phyloP scores from a whole-genome alignment of 2,797 vertebrate species.

The Ciconia nigra region DNA sequence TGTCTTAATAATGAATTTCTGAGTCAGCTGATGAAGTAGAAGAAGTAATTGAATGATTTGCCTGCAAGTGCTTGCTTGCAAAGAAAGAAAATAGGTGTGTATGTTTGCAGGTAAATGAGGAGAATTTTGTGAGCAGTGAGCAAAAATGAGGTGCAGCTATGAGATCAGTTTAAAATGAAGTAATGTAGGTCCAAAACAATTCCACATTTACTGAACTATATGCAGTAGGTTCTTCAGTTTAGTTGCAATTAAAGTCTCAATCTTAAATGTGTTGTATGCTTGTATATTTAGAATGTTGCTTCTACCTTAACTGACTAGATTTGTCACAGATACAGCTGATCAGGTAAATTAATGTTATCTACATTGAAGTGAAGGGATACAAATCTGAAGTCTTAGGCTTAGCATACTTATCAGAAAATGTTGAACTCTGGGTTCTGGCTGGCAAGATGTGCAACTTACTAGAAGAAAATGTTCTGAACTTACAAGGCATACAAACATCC shows the following conservation, averaged over 20 bases:
- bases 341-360: not conserved
- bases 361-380: not conserved
- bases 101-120: not conserved
- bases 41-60: not conserved
- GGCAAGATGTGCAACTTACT: not conserved
- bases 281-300: not conserved
- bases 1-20: not conserved
- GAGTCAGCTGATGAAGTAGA: not conserved
- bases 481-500: not conserved
- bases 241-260: not conserved
- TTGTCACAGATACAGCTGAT: not conserved
- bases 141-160: constrained; percentile 16
- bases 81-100: not conserved
- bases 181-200: not conserved
- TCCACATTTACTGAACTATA: not conserved
- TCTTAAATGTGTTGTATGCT: not conserved
- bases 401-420: too few species aligned
- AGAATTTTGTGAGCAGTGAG: not conserved
- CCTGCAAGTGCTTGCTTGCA: constrained; percentile 22
- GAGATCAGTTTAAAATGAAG: not conserved
- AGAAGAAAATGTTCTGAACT: constrained; percentile 27
- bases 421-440: not conserved
- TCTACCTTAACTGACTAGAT: not conserved
- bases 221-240: not conserved
- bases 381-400: not conserved